phyloP scores from a whole-genome alignment of 2,888 invertebrate genomes.

The Ischnura elegans region DNA sequence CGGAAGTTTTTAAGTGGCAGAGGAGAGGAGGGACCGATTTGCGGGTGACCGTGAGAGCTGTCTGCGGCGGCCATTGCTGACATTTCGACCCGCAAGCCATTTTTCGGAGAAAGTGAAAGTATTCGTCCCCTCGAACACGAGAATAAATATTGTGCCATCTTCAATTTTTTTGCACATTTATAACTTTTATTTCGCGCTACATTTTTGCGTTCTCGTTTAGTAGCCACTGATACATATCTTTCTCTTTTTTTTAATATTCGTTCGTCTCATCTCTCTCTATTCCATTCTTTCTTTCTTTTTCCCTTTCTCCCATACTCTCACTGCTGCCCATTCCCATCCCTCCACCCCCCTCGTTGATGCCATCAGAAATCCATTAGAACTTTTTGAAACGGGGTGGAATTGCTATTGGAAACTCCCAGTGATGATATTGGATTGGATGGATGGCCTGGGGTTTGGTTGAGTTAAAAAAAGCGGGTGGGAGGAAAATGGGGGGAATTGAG shows the following conservation, averaged over 20 bases:
- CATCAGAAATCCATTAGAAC: slow-evolving; percentile 67
- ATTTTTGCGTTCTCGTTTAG: slow-evolving; percentile 25
- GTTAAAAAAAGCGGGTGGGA: background rate
- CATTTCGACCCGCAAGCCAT: background rate
- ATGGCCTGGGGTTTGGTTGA: background rate
- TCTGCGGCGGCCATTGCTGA: background rate
- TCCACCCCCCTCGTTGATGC: slow-evolving; percentile 10
- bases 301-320: background rate
- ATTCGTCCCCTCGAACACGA: background rate
- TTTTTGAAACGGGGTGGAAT: slow-evolving; percentile 52
- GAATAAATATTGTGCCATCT: background rate
- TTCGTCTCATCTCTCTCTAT: background rate
- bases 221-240: background rate
- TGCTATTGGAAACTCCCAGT: slow-evolving; percentile 36
- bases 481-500: background rate
- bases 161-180: background rate
- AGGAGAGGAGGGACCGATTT: background rate
- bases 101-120: background rate
- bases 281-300: background rate
- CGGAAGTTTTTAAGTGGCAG: background rate
- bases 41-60: slow-evolving; percentile 2
- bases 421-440: slow-evolving; percentile 54
- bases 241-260: too few species aligned
- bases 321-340: background rate
- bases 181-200: too few species aligned